phyloP scores from a whole-genome alignment of 2,113 vertebrate species.

The Plecturocebus donacophilus region DNA sequence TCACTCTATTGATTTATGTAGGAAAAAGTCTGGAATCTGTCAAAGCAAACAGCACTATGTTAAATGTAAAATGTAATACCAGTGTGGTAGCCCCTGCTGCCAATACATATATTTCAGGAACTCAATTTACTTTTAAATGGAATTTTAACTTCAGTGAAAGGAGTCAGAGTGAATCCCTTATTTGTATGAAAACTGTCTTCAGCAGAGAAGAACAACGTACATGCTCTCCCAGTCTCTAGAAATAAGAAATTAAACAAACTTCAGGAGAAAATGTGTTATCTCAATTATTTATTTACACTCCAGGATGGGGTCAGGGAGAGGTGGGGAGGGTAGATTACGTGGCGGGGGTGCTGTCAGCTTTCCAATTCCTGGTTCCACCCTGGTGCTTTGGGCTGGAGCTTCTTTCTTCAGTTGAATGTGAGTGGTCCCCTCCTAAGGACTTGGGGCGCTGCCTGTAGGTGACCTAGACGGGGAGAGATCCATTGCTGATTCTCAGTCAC shows the following conservation, averaged over 20 bases:
- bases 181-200: conserved; percentile 48
- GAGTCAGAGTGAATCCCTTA: conserved; percentile 51
- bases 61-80: conserved; percentile 52
- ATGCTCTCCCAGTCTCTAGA: background rate
- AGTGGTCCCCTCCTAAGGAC: background rate
- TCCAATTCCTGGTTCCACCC: background rate
- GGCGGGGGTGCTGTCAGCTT: fast-evolving
- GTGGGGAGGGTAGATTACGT: fast-evolving
- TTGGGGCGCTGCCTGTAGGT: background rate
- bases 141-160: conserved; percentile 69
- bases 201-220: background rate
- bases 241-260: background rate
- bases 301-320: background rate
- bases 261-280: background rate
- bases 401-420: fast-evolving
- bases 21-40: conserved; percentile 59
- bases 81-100: conserved; percentile 22
- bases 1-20: conserved; percentile 65
- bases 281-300: background rate
- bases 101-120: conserved; percentile 67
- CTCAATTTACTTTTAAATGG: conserved; percentile 77
- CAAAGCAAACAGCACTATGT: conserved; percentile 52
- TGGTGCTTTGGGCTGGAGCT: too few species aligned
- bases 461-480: too few species aligned
- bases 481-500: background rate